Percentiles rank a stretch among this genome's conserved stretches.
Evolutionary conservation across 2,797 vertebrate genomes (phyloP).

Genomic region (Acanthurus tractus): DNA sequence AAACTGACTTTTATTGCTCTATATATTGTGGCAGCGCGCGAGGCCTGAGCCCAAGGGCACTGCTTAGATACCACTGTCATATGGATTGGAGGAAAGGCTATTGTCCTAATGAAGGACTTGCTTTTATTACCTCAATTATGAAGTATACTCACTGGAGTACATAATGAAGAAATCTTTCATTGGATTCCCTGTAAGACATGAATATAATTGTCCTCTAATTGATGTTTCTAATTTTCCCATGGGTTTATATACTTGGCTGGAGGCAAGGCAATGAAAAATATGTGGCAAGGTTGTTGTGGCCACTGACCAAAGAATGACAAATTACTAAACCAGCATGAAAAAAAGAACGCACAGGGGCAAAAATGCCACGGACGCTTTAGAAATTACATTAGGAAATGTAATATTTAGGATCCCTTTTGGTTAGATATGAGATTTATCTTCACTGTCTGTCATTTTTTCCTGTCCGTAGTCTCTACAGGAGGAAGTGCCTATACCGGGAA

Average conservation of each 20-base stretch:
- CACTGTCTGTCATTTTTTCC: conserved; percentile 7
- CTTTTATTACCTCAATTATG: conserved; percentile 72
- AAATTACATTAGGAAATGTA: conserved; percentile 7
- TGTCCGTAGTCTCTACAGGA: conserved; percentile 91
- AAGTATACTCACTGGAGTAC: conserved; percentile 60
- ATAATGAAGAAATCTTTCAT: conserved; percentile 73
- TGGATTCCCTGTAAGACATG: conserved; percentile 41
- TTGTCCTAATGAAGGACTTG: conserved; percentile 61
- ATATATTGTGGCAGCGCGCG: conserved; percentile 40
- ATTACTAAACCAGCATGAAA: conserved; percentile 27
- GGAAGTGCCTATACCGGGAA: conserved; percentile 91
- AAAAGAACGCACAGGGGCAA: conserved; percentile 11
- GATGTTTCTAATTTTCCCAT: conserved; percentile 60
- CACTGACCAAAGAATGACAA: conserved; percentile 39
- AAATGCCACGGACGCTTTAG: neutral
- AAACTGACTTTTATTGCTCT: conserved; percentile 52
- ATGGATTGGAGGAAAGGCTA: conserved; percentile 45
- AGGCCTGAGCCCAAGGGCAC: conserved; percentile 46
- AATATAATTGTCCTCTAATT: conserved; percentile 69
- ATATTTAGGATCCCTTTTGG: conserved; percentile 22
- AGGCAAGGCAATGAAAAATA: conserved; percentile 50
- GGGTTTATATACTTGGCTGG: conserved; percentile 46
- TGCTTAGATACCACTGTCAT: conserved; percentile 43
- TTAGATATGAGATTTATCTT: neutral
- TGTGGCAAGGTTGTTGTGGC: conserved; percentile 24